These are phyloP conservation scores for Drosophila orosa DNA, from an alignment of 1,140 invertebrate genomes.

Conservation along the genomic window DNA sequence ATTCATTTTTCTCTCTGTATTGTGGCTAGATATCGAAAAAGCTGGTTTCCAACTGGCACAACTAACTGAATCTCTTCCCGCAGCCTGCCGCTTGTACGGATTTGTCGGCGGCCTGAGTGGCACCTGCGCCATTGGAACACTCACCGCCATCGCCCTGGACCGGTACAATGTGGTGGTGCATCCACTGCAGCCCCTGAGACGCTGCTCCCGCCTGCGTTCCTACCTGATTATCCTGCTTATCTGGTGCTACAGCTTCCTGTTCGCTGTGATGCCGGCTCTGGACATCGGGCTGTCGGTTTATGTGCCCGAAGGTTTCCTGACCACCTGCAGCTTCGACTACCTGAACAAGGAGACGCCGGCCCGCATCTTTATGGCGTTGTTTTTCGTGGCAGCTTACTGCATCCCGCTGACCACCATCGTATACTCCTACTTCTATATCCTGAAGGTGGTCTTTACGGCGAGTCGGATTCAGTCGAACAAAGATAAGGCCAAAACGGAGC, in stretches of 20 bases:
- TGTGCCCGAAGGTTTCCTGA: constrained; percentile 91
- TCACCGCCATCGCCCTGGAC: constrained; percentile 89
- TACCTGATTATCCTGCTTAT: constrained; percentile 87
- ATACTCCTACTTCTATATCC: constrained; percentile 89
- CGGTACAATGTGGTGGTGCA: constrained; percentile 90
- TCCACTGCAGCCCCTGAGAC: constrained; percentile 87
- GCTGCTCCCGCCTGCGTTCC: constrained; percentile 87
- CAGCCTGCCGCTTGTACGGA: constrained; percentile 89
- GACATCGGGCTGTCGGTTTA: constrained; percentile 89
- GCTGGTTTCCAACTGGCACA: not conserved
- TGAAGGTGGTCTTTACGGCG: constrained; percentile 86
- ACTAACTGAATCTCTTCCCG: constrained; percentile 59
- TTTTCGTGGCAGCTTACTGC: constrained; percentile 89
- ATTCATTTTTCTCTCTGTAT: not conserved
- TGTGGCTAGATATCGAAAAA: not conserved
- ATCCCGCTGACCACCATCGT: constrained; percentile 89
- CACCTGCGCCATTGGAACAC: constrained; percentile 88
- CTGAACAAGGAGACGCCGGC: constrained; percentile 86
- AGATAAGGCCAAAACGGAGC: constrained; percentile 88
- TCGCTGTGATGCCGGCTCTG: constrained; percentile 88
- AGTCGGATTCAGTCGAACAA: constrained; percentile 85
- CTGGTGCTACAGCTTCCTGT: constrained; percentile 90
- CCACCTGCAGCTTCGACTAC: constrained; percentile 93
- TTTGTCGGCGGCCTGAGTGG: constrained; percentile 90
- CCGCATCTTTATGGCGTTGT: constrained; percentile 88